Conservation (phyloP, 2,797 vertebrate genomes). For the Erethizon dorsatum region DNA sequence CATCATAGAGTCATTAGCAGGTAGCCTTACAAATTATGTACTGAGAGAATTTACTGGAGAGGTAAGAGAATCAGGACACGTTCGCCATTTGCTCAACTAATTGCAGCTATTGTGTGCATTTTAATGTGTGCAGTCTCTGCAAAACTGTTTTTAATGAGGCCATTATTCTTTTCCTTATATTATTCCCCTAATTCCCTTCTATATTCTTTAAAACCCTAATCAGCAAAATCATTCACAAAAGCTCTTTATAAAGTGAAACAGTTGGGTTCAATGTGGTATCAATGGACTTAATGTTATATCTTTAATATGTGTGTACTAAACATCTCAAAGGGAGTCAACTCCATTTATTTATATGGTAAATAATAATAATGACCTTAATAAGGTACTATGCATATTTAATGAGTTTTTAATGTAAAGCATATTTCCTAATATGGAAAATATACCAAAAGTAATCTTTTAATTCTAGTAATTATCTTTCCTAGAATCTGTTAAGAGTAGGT, state of each 20-base stretch:
- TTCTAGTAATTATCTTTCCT: conserved; percentile 73
- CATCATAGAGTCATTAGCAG: conserved; percentile 75
- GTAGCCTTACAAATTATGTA: conserved; percentile 73
- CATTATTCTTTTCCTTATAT: conserved; percentile 83
- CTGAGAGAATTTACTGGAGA: conserved; percentile 71
- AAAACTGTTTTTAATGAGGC: conserved; percentile 83
- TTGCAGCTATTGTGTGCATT: conserved; percentile 75
- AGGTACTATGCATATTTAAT: conserved; percentile 63
- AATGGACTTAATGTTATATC: conserved; percentile 67
- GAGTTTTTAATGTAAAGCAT: conserved; percentile 80
- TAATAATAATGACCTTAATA: conserved; percentile 68
- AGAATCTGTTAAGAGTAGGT: conserved; percentile 55
- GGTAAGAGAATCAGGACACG: conserved; percentile 70
- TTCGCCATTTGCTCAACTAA: conserved; percentile 67
- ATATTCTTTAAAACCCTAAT: conserved; percentile 83
- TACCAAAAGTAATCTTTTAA: conserved; percentile 74
- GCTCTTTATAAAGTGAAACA: conserved; percentile 80
- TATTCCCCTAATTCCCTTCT: conserved; percentile 79
- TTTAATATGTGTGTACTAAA: conserved; percentile 46
- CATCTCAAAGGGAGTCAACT: conserved; percentile 61
- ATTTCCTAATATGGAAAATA: conserved; percentile 80
- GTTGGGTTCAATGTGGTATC: conserved; percentile 50
- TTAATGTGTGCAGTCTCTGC: conserved; percentile 72
- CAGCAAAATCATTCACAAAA: conserved; percentile 81
- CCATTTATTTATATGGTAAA: conserved; percentile 69